A percentile compares a stretch with the other conserved stretches of the same genome.
phyloP scores from a whole-genome alignment of 2,113 vertebrate genomes.

The Xyrauchen texanus region DNA sequence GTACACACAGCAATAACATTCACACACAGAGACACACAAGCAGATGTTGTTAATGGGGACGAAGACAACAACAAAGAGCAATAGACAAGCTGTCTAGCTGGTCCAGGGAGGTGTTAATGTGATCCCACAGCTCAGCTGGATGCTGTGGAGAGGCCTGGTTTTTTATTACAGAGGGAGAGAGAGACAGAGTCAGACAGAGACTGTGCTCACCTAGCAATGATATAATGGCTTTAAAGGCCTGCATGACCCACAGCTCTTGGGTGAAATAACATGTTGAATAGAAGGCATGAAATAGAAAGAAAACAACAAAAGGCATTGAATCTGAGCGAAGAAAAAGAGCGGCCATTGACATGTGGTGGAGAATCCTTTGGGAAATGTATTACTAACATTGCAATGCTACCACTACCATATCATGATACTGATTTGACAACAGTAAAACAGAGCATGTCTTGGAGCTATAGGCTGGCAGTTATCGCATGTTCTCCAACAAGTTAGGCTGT shows the following conservation, averaged over 20 bases:
- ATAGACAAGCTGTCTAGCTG: slow-evolving; percentile 55
- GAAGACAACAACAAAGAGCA: slow-evolving; percentile 42
- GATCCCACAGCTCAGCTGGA: slow-evolving; percentile 57
- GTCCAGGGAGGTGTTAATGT: slow-evolving; percentile 52
- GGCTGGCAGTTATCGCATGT: neutral
- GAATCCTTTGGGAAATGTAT: slow-evolving; percentile 15
- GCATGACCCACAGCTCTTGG: slow-evolving; percentile 48
- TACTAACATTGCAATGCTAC: slow-evolving; percentile 1
- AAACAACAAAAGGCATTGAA: slow-evolving; percentile 2
- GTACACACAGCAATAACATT: neutral
- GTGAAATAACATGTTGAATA: slow-evolving; percentile 39
- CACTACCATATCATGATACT: neutral
- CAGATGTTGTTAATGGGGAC: slow-evolving; percentile 48
- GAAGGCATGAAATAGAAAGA: slow-evolving; percentile 14
- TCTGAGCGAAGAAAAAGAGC: neutral
- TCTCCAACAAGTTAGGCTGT: neutral
- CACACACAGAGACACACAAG: neutral
- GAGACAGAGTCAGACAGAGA: neutral
- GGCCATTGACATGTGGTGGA: neutral
- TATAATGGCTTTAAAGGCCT: slow-evolving; percentile 17
- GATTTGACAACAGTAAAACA: neutral
- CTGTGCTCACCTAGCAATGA: slow-evolving; percentile 21
- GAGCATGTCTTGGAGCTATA: neutral
- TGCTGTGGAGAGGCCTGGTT: slow-evolving; percentile 35
- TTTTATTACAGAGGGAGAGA: slow-evolving; percentile 49